Evolutionary conservation across 1,140 invertebrate species (phyloP).

Genomic region (Magallana angulata): DNA sequence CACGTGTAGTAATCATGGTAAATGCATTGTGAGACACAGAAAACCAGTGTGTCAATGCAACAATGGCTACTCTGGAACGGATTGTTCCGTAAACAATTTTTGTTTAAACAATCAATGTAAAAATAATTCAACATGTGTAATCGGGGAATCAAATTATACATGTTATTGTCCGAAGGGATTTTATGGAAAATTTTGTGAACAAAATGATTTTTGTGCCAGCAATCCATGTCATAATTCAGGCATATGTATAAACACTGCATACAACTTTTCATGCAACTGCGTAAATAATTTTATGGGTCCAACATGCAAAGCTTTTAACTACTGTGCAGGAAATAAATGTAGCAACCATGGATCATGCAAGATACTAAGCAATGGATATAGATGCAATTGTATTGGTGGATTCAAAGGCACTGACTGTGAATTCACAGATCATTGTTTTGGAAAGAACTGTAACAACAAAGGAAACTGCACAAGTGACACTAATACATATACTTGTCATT

Average conservation of each 20-base stretch:
- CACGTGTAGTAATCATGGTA: not conserved
- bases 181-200: not conserved
- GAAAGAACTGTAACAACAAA: not conserved
- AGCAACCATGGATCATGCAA: conserved; percentile 26
- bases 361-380: not conserved
- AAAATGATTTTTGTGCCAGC: not conserved
- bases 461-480: not conserved
- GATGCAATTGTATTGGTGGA: conserved; percentile 23
- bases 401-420: conserved; percentile 35
- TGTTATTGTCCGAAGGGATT: conserved; percentile 4
- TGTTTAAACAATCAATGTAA: conserved; percentile 24
- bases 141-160: not conserved
- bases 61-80: not conserved
- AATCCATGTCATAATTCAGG: conserved; percentile 45
- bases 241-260: not conserved
- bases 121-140: conserved; percentile 30
- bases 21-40: not conserved
- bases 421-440: too few relatives aligned
- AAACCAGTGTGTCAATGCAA: not conserved
- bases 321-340: not conserved
- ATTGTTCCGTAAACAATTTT: not conserved
- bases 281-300: not conserved
- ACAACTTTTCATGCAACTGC: not conserved
- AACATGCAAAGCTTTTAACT: not conserved
- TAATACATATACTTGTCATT: not conserved